Evolutionary conservation across 2,113 vertebrate species (phyloP), one percentile per base, ranked within the genome.

Genomic region (Zapus hudsonius): DNA sequence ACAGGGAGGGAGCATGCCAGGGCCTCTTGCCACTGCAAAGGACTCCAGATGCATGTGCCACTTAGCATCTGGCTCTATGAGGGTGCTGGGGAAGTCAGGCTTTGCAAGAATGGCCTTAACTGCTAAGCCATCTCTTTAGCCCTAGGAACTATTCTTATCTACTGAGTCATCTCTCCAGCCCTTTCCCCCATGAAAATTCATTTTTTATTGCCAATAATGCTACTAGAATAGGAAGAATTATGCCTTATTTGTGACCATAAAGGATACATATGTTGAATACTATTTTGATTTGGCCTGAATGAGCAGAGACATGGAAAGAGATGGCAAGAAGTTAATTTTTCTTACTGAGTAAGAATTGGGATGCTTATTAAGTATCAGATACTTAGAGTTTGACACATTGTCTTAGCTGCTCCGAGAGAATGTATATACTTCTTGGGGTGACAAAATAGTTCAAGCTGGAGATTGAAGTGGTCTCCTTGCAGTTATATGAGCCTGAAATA

Each of bases 241-340:
- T 22, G 8, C 57, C 29, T 87, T 90, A 72, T 86, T 91, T 94
- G 11, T 22, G 75, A 22, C 13, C 25, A 38, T 74, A 94, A 81
- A 25, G 13, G 4, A 79, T 72, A 7, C 52, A 47, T 61, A 44
- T 44, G 9, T 83, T 89, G 59, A 93, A 78, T 19, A 87, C 61
- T 76, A 38, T 44, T 90, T 94, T 90, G 63, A 47, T 25, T 40
- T 84, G 16, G 66, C n/a, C n/a, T n/a, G 40, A 87, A 57, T 73
- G 40, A 94, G 8, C 2, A 84, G 10, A 82, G 38, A 74, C 38
- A 40, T 80, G 63, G 23, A 2, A 91, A 86, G 89, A 80, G 27
- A 22, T 52, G 63, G 82, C 76, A 70, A 3, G 73, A 67, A 1
- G 74, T 76, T 15, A 38, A 16, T 38, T 40, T 63, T 90, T 89